These are phyloP conservation scores for Gymnodraco acuticeps DNA, from an alignment of 2,797 vertebrate genomes.

Conservation along the genomic window DNA sequence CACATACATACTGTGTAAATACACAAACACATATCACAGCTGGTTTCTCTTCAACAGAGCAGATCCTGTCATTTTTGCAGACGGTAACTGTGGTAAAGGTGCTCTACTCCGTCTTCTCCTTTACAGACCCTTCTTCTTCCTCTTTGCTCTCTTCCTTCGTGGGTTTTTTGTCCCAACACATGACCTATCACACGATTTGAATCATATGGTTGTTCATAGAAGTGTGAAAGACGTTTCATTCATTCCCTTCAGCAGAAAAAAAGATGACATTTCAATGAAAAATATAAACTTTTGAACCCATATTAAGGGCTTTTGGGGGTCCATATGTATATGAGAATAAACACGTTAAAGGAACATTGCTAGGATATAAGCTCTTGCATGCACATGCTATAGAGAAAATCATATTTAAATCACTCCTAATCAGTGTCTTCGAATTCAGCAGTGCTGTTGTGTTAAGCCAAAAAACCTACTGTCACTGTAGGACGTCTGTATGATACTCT, in stretches of 20 bases:
- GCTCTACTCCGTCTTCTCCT: conserved; percentile 31
- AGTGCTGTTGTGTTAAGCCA: no score
- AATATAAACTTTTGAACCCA: background rate
- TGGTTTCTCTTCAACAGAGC: no score
- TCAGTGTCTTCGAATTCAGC: no score
- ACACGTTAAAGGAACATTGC: background rate
- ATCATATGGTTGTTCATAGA: conserved; percentile 2
- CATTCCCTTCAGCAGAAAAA: background rate
- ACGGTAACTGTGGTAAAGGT: conserved; percentile 22
- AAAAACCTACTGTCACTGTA: conserved; percentile 3
- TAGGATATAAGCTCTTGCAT: conserved; percentile 13
- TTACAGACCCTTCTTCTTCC: conserved; percentile 15
- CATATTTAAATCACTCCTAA: no score
- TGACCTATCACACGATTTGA: conserved; percentile 1
- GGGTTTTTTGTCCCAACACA: background rate
- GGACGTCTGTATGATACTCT: conserved; percentile 3
- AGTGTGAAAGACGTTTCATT: background rate
- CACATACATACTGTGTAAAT: background rate
- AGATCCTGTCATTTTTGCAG: conserved; percentile 19
- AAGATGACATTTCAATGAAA: conserved; percentile 1
- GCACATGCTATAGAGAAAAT: no score
- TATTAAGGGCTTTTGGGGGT: background rate
- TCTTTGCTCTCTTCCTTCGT: conserved; percentile 8
- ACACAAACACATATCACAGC: background rate
- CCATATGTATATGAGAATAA: background rate